Base-by-base conservation (phyloP, 2,888 invertebrate genomes). In the Scaptomyza polygonia region DNA sequence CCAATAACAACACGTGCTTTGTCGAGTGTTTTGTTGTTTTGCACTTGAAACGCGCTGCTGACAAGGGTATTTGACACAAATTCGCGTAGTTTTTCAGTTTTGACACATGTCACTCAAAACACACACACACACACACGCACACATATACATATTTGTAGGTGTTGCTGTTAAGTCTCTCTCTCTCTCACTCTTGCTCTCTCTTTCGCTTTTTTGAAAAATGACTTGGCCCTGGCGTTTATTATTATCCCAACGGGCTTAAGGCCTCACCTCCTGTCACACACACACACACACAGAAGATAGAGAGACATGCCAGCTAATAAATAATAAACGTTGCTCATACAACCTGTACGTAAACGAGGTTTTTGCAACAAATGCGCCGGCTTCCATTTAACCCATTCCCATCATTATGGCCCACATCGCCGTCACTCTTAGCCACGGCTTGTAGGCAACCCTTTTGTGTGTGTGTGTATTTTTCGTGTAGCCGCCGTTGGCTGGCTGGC, bases 51-150 rank as follows among this genome's bases (percentile, higher is more conserved):
- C 67, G 68, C 66, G 79, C 83, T 89, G 89, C 83, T 89, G 89
- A 89, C 89, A 87, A 89, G 89, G 89, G 87, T 89, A 89, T 84
- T 89, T 89, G 89, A 89, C 89, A 89, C 84, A 89, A 89, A 88
- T 89, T 88, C 89, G 85, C 86, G 86, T 82, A 84, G 86, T 86
- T 80, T 84, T 84, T 86, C 83, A 83, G 86, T 84, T 85, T 86
- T 88, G 86, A 88, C 88, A 86, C 79, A 79, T 86, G 85, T 82
- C 88, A 85, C 84, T 86, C 87, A 74, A 81, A 84, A 73, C 62
- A 58, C 56, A 16, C 16, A 39, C 65, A 49, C 45, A 27, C 65
- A 48, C 27, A 48, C 53, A 43, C 44, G n/a, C n/a, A n/a, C n/a
- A n/a, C n/a, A n/a, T n/a, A n/a, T n/a, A 42, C 30, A 59, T 40